Conservation (phyloP, 1,140 invertebrate genomes). For the Hyposmocoma kahamanoa region DNA sequence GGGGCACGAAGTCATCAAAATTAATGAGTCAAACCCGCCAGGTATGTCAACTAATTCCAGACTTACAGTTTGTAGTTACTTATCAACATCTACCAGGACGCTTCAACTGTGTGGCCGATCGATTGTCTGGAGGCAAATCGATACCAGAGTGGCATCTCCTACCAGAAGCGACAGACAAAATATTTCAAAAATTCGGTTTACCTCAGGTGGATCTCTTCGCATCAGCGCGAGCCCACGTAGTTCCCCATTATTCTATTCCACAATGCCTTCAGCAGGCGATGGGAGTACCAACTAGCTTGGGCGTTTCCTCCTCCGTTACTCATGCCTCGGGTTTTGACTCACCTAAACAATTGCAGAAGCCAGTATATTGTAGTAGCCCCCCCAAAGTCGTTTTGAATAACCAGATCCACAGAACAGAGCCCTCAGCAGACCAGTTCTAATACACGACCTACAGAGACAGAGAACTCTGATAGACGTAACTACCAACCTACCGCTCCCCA, state of each 20-base stretch:
- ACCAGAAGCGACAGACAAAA: slow-evolving; percentile 13
- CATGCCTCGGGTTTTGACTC: slow-evolving; percentile 19
- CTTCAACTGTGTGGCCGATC: slow-evolving; percentile 1
- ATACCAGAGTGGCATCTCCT: slow-evolving; percentile 29
- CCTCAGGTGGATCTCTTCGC: slow-evolving; percentile 34
- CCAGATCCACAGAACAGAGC: background rate
- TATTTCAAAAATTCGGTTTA: slow-evolving; percentile 23
- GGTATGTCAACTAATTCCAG: background rate
- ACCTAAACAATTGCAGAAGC: slow-evolving; percentile 17
- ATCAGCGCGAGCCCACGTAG: slow-evolving; percentile 16
- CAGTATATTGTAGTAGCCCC: background rate
- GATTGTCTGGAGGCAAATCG: background rate
- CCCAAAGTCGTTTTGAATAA: background rate
- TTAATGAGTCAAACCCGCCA: background rate
- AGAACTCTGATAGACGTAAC: too few relatives aligned
- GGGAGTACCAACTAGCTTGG: slow-evolving; percentile 26
- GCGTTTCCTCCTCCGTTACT: slow-evolving; percentile 27
- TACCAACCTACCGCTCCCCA: background rate
- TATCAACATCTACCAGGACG: background rate
- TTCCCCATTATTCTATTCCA: slow-evolving; percentile 22
- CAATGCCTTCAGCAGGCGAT: slow-evolving; percentile 29
- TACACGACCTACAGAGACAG: too few relatives aligned
- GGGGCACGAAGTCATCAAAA: background rate
- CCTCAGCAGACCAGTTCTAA: background rate
- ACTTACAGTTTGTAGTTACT: background rate